phyloP scores from a whole-genome alignment of 2,888 invertebrate species.

The Acleris cristana region DNA sequence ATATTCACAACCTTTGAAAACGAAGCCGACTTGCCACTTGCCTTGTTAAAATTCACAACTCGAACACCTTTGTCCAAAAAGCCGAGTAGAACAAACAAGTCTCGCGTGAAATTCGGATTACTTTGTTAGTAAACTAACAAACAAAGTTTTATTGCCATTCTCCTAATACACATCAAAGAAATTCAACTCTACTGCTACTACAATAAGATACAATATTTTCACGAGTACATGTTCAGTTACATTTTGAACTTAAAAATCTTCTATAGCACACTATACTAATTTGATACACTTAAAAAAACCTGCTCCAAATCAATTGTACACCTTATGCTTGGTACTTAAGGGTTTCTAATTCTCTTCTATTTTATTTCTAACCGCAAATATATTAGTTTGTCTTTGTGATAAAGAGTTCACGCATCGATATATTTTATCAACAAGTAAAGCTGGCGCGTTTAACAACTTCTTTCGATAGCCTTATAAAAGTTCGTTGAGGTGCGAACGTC shows the following conservation, averaged over 20 bases:
- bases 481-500: slow-evolving; percentile 60
- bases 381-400: slow-evolving; percentile 16
- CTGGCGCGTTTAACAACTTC: slow-evolving; percentile 65
- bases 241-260: slow-evolving; percentile 6
- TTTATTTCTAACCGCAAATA: not conserved
- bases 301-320: not conserved
- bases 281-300: not conserved
- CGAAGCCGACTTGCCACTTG: slow-evolving; percentile 58
- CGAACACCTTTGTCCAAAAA: slow-evolving; percentile 58
- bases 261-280: slow-evolving; percentile 4
- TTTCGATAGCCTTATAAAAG: slow-evolving; percentile 48
- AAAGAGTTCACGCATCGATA: slow-evolving; percentile 64
- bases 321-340: slow-evolving; percentile 2
- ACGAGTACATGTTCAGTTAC: not conserved
- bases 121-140: slow-evolving; percentile 57
- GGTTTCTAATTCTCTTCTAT: not conserved
- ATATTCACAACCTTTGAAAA: slow-evolving; percentile 59
- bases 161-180: not conserved
- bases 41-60: slow-evolving; percentile 77
- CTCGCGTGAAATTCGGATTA: slow-evolving; percentile 74
- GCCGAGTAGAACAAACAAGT: slow-evolving; percentile 71
- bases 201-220: not conserved
- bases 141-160: slow-evolving; percentile 35
- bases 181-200: not conserved
- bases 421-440: slow-evolving; percentile 60